These are phyloP conservation scores for Ochropleura plecta DNA, from an alignment of 2,888 invertebrate species.

Conservation along the genomic window DNA sequence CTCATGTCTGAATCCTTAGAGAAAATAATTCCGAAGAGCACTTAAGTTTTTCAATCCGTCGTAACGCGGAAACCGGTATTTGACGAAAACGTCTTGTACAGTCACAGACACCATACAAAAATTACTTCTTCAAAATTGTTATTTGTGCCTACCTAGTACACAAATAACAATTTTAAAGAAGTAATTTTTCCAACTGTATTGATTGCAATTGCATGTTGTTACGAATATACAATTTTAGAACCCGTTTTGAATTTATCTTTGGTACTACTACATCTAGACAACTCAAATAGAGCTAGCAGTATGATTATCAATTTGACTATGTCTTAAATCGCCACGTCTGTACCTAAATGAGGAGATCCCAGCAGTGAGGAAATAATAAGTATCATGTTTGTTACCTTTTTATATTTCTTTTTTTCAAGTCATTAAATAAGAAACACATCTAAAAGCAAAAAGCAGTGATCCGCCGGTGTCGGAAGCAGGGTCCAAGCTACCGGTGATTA, in stretches of 20 bases:
- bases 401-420: no score
- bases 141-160: no score
- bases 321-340: not conserved
- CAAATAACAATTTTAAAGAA: not conserved
- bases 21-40: slow-evolving; percentile 48
- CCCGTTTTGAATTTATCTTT: not conserved
- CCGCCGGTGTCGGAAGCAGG: not conserved
- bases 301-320: no score
- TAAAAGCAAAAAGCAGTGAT: not conserved
- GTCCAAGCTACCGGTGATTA: not conserved
- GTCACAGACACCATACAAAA: not conserved
- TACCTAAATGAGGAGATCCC: not conserved
- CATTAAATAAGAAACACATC: no score
- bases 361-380: not conserved
- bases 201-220: not conserved
- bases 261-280: not conserved
- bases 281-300: no score
- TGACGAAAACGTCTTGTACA: slow-evolving; percentile 39
- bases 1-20: slow-evolving; percentile 12
- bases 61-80: slow-evolving; percentile 51
- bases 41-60: slow-evolving; percentile 55
- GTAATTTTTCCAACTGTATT: not conserved
- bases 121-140: no score
- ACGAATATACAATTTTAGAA: no score
- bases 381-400: not conserved